Conservation (phyloP, 2,113 vertebrate species). For the Cryptomyrus ogoouensis region DNA sequence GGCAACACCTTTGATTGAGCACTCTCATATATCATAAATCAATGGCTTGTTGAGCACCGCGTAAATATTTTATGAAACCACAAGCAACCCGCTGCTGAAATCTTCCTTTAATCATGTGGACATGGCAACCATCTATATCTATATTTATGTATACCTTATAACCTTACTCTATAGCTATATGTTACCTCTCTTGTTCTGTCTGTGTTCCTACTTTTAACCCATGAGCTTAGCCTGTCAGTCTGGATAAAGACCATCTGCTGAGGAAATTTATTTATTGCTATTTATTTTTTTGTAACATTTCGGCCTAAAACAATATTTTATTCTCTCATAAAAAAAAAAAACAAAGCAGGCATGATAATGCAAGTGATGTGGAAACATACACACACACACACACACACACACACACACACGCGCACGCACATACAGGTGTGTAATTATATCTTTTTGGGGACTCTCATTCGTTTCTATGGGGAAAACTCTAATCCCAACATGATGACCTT, state of each 20-base stretch:
- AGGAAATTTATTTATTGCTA: background rate
- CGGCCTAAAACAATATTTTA: background rate
- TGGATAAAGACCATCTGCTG: background rate
- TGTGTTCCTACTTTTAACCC: background rate
- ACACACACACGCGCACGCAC: no score
- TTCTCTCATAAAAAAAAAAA: background rate
- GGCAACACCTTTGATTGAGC: constrained; percentile 12
- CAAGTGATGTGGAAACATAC: background rate
- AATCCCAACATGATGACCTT: background rate
- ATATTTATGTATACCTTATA: background rate
- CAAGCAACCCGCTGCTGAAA: constrained; percentile 23
- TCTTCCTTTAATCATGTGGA: constrained; percentile 21
- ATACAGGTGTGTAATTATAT: background rate
- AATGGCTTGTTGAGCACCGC: constrained; percentile 16
- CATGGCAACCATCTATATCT: constrained; percentile 11
- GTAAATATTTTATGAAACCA: constrained; percentile 35
- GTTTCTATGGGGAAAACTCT: background rate
- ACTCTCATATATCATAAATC: constrained; percentile 24
- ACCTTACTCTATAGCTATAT: background rate
- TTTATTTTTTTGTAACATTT: background rate
- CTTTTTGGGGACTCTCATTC: background rate
- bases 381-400: background rate
- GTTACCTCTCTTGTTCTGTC: background rate
- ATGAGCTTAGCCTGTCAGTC: background rate
- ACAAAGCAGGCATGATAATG: background rate